Percentiles rank a stretch among this genome's conserved stretches.
Evolutionary conservation across 2,888 invertebrate species (phyloP).

Genomic region (Hedychridium roseum): DNA sequence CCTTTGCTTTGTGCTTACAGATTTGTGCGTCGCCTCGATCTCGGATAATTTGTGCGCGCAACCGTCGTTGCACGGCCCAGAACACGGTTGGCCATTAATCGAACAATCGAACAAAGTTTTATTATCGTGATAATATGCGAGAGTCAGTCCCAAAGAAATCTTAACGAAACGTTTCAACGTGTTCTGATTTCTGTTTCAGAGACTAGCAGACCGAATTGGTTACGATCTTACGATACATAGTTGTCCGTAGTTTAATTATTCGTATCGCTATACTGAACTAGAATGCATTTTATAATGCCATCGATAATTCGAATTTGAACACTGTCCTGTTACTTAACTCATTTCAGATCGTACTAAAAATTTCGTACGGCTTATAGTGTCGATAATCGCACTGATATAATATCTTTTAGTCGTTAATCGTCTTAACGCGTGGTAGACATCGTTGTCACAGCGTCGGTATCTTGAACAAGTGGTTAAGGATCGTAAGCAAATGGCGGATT

Average conservation of each 20-base stretch:
- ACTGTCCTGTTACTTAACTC: no score
- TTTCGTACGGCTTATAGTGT: no score
- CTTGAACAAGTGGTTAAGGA: no score
- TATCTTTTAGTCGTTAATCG: no score
- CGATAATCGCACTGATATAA: no score
- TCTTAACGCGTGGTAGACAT: no score
- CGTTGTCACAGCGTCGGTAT: no score
- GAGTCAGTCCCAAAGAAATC: constrained; percentile 31
- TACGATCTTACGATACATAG: constrained; percentile 44
- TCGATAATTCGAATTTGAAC: no score
- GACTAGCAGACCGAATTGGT: constrained; percentile 60
- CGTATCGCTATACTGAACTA: neutral
- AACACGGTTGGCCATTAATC: constrained; percentile 60
- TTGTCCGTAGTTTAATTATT: constrained; percentile 24
- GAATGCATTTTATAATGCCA: no score
- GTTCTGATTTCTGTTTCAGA: constrained; percentile 64
- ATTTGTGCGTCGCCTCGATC: constrained; percentile 63
- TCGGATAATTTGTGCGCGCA: constrained; percentile 61
- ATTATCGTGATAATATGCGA: constrained; percentile 24
- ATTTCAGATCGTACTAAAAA: no score
- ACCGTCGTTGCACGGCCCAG: constrained; percentile 61
- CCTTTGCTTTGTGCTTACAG: constrained; percentile 65
- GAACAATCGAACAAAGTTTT: constrained; percentile 45
- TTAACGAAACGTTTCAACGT: constrained; percentile 54
- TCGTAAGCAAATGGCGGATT: no score